Conservation (phyloP, 2,797 vertebrate genomes). For the Poecilia gillii region DNA sequence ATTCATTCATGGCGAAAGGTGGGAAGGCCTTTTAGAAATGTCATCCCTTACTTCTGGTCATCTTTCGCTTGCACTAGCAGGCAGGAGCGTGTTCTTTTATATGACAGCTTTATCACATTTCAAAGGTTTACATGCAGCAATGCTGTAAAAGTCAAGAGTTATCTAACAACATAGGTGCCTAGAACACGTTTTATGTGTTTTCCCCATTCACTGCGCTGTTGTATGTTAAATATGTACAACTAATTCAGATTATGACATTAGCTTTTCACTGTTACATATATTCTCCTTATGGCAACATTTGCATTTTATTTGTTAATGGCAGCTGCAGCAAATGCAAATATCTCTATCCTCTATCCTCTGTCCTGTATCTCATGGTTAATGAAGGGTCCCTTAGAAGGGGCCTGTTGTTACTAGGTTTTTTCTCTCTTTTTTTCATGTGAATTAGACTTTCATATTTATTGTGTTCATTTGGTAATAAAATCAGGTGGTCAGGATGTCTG, state of each 20-base stretch:
- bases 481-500: background rate
- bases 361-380: background rate
- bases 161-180: background rate
- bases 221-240: background rate
- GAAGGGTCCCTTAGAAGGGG: background rate
- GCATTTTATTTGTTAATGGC: background rate
- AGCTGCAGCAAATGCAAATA: background rate
- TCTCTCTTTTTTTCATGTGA: background rate
- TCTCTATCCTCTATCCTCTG: no score
- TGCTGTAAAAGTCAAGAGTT: background rate
- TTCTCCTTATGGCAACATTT: background rate
- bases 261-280: background rate
- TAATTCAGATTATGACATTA: background rate
- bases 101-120: background rate
- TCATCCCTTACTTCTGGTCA: background rate
- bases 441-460: background rate
- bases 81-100: background rate
- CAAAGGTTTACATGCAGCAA: background rate
- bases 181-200: background rate
- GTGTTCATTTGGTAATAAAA: slow-evolving; percentile 10
- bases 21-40: background rate
- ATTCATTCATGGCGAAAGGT: background rate
- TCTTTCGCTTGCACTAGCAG: background rate
- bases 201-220: background rate
- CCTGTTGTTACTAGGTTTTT: background rate